A percentile compares a stretch with the other conserved stretches of the same genome.
Conservation (phyloP, 2,797 vertebrate species). For the Smutsia gigantea region DNA sequence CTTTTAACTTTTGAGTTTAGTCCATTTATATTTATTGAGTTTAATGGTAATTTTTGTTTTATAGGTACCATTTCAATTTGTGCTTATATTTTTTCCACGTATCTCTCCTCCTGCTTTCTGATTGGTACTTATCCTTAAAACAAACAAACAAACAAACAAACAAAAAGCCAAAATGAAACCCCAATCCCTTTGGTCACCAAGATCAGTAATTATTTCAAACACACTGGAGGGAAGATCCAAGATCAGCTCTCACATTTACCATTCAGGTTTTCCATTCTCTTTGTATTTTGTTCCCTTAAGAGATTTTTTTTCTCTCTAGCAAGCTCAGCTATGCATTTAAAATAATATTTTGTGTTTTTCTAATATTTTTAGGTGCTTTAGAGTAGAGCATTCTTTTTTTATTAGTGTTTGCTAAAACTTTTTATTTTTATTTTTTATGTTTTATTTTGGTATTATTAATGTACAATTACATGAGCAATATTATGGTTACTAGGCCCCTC, state of each 20-base stretch:
- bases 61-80: not conserved
- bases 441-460: too few relatives aligned
- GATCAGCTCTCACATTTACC: not conserved
- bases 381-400: not conserved
- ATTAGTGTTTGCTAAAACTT: too few relatives aligned
- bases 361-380: not conserved
- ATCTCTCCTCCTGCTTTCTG: not conserved
- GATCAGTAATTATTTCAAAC: not conserved
- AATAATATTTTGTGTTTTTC: not conserved
- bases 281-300: not conserved
- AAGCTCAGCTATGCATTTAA: constrained; percentile 4
- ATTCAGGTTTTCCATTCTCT: not conserved
- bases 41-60: constrained; percentile 7
- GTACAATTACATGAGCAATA: too few relatives aligned
- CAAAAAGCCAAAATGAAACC: not conserved
- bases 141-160: not conserved
- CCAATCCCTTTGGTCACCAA: not conserved
- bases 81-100: not conserved
- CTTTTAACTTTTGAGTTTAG: not conserved
- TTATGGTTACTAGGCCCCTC: too few relatives aligned
- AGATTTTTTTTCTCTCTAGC: not conserved
- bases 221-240: not conserved
- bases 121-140: not conserved
- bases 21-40: not conserved
- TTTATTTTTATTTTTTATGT: too few relatives aligned